Percentiles rank a stretch among this genome's conserved stretches.
These are phyloP conservation scores for Elmis aenea DNA, from an alignment of 2,888 invertebrate genomes.

Conservation along the genomic window DNA sequence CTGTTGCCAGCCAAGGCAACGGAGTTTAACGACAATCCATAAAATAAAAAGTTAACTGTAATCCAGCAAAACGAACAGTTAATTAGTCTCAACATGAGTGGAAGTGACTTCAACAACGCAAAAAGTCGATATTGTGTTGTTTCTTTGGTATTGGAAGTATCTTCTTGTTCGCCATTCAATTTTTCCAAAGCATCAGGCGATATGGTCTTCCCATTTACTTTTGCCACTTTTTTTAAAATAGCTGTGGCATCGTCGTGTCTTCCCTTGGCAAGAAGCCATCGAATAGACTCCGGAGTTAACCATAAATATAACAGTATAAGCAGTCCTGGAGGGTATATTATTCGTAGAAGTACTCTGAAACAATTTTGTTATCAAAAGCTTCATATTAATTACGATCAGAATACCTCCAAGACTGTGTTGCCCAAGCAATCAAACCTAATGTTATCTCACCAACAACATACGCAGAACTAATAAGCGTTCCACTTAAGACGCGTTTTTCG, in stretches of 20 bases:
- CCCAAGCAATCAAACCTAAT: conserved; percentile 63
- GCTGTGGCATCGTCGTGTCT: conserved; percentile 51
- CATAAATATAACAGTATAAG: conserved; percentile 63
- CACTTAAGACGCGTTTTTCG: conserved; percentile 64
- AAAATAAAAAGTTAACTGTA: conserved; percentile 70
- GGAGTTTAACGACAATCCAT: conserved; percentile 71
- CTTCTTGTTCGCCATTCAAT: conserved; percentile 19
- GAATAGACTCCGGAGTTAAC: conserved; percentile 64
- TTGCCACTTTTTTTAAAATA: conserved; percentile 57
- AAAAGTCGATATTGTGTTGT: conserved; percentile 27
- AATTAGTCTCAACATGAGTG: conserved; percentile 50
- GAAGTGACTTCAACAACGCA: conserved; percentile 51
- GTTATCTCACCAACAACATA: conserved; percentile 66
- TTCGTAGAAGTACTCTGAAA: conserved; percentile 3
- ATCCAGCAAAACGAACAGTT: conserved; percentile 74
- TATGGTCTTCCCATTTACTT: conserved; percentile 49
- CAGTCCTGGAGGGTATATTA: conserved; percentile 62
- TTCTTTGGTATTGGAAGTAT: conserved; percentile 10
- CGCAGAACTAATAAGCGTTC: conserved; percentile 64
- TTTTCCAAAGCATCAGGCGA: conserved; percentile 34
- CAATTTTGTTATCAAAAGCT: too few species aligned
- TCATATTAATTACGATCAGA: too few species aligned
- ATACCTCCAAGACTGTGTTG: conserved; percentile 63
- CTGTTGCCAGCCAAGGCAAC: conserved; percentile 67
- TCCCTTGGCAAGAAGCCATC: conserved; percentile 67